Evolutionary conservation across 2,797 vertebrate genomes (phyloP).

Genomic region (Mareca strepera): DNA sequence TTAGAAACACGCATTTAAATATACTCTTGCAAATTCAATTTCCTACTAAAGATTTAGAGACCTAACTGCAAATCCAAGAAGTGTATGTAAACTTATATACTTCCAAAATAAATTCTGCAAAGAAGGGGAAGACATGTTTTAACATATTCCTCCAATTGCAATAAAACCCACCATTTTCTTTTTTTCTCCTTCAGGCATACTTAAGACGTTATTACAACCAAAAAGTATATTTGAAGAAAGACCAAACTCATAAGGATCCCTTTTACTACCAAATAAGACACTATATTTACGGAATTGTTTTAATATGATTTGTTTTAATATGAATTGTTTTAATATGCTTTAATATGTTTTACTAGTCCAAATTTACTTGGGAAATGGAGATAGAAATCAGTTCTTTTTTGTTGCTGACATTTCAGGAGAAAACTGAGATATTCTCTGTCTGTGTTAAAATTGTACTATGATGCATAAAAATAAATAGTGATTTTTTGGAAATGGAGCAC

Average conservation of each 20-base stretch:
- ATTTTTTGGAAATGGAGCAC: neutral
- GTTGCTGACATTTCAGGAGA: neutral
- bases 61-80: neutral
- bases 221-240: neutral
- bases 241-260: neutral
- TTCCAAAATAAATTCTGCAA: neutral
- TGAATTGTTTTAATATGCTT: neutral
- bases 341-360: neutral
- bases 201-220: neutral
- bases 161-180: neutral
- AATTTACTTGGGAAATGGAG: neutral
- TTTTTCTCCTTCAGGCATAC: neutral
- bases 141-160: neutral
- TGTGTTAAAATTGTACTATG: neutral
- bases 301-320: neutral
- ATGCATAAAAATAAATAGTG: neutral
- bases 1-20: neutral
- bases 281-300: neutral
- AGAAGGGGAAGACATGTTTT: neutral
- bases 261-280: neutral
- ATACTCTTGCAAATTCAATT: neutral
- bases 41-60: neutral
- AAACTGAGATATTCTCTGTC: neutral
- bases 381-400: neutral
- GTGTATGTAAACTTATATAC: neutral